These are phyloP conservation scores for Orientallactaga bullata DNA, from an alignment of 2,113 vertebrate species.

Conservation along the genomic window DNA sequence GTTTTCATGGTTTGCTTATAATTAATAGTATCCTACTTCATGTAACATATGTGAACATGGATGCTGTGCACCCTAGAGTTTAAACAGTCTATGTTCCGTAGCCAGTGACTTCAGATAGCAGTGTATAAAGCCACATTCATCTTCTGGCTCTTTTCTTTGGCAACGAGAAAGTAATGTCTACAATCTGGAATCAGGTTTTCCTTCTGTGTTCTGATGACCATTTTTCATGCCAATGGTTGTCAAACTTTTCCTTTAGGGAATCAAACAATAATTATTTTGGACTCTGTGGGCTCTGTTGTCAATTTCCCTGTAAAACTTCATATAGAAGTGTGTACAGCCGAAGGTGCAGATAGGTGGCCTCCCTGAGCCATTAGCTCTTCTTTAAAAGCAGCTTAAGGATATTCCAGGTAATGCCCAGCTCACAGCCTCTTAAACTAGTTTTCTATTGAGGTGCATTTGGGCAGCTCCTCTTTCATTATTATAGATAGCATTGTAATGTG, in stretches of 20 bases:
- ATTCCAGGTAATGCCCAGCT: no score
- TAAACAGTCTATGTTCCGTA: no score
- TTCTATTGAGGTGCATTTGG: background rate
- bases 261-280: background rate
- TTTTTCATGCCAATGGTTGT: fast-evolving
- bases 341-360: no score
- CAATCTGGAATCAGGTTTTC: fast-evolving
- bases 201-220: background rate
- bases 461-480: background rate
- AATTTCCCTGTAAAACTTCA: background rate
- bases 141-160: no score
- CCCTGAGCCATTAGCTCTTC: background rate
- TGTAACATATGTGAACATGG: background rate
- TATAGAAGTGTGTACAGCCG: background rate
- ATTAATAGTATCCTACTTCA: background rate
- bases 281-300: background rate
- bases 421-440: background rate
- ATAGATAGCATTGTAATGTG: background rate
- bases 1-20: background rate
- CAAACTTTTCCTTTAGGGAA: background rate
- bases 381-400: background rate
- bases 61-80: background rate
- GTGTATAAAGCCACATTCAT: background rate
- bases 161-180: fast-evolving
- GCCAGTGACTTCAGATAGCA: background rate